Evolutionary conservation across 92 coral and sea anemone species (phyloP), one percentile per base, ranked within the genome.

Genomic region (Epizoanthus ramosus): DNA sequence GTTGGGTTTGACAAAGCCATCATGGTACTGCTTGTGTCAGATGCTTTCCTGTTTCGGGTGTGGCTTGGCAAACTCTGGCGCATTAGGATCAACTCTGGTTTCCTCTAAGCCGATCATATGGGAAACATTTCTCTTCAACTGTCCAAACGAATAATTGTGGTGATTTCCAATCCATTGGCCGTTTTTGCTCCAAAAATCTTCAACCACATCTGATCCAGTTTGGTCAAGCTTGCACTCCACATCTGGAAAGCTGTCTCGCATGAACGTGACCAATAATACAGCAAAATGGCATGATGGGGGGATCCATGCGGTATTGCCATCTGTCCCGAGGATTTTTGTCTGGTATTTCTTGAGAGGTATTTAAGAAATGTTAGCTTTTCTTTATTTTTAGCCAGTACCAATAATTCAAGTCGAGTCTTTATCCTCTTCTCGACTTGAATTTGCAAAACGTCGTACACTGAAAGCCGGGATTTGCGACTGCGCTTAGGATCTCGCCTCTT

Each of bases 81-180:
- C 76, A 24, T 67, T 19, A 5, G 68, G 85, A 17, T 68, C 65
- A 59, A 14, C 21, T 5, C 73, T 16, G 25, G 64, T 80, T 23
- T 80, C 58, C 45, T 89, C 92, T 13, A 89, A 60, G 5, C 84
- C 84, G 33, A 86, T 86, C 88, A 86, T 86, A 69, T 81, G 92
- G 22, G 85, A 81, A 3, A 25, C 45, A 17, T 81, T 69, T 5
- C 57, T 6, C 28, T 50, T 35, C 10, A 81, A 25, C 3, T 81
- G 76, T 13, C 68, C 85, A 74, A 59, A 86, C 74, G 43, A 43
- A 80, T 86, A 90, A 24, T 90, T 90, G 68, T 90, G 87, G 17
- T 79, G 84, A 52, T 79, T 79, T 3, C 73, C 74, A 10, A 63
- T 66, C 73, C 84, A 79, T 21, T 79, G 84, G 8, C 84, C 84